A percentile compares a stretch with the other conserved stretches of the same genome.
Evolutionary conservation across 2,888 invertebrate genomes (phyloP).

Genomic region (Leptogaster cylindrica): DNA sequence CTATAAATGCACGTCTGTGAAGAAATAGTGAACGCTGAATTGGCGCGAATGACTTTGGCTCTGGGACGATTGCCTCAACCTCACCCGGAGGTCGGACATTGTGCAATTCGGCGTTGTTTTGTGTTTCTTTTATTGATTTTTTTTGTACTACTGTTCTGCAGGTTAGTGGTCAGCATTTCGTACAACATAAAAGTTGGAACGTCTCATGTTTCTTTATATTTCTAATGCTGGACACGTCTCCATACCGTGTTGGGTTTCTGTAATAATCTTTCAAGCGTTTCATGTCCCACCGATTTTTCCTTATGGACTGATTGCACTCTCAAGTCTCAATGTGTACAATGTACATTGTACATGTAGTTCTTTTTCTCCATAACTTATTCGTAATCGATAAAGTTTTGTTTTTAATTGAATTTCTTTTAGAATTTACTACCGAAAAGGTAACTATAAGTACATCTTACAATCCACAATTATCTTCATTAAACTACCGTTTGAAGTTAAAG

Average conservation of each 20-base stretch:
- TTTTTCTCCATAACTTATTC: too few relatives aligned
- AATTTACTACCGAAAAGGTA: too few relatives aligned
- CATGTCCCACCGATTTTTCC: background rate
- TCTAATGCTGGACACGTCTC: slow-evolving; percentile 15
- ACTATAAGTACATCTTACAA: too few relatives aligned
- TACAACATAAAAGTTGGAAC: background rate
- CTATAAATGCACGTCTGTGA: background rate
- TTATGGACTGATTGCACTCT: slow-evolving; percentile 1
- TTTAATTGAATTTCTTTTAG: too few relatives aligned
- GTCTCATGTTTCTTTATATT: background rate
- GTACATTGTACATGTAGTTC: too few relatives aligned
- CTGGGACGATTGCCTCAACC: background rate
- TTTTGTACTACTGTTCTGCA: background rate
- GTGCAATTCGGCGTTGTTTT: slow-evolving; percentile 7
- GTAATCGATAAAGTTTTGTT: too few relatives aligned
- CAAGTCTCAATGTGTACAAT: too few relatives aligned
- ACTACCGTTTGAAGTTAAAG: too few relatives aligned
- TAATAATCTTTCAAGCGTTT: slow-evolving; percentile 2
- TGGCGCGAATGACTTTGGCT: slow-evolving; percentile 1
- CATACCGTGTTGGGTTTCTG: background rate
- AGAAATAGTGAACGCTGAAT: slow-evolving; percentile 17
- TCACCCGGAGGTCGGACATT: background rate
- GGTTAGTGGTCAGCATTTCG: slow-evolving; percentile 11
- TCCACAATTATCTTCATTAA: too few relatives aligned
- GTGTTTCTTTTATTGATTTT: background rate